phyloP scores from a whole-genome alignment of 2,888 invertebrate species.

The Cheilosia soror region DNA sequence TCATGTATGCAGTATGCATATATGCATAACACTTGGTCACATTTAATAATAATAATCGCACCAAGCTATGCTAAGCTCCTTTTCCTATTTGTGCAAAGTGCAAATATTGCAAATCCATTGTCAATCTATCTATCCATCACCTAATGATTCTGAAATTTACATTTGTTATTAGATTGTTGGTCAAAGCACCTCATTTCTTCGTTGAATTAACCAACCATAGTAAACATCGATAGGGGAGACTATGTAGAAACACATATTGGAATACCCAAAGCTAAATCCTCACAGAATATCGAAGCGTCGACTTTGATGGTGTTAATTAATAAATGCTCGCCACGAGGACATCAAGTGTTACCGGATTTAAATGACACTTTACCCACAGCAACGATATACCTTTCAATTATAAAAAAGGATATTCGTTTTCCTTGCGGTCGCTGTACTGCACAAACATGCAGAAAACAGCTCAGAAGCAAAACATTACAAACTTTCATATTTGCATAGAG shows the following conservation, averaged over 20 bases:
- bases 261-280: background rate
- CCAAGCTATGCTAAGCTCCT: background rate
- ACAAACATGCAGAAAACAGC: background rate
- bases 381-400: background rate
- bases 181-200: conserved; percentile 35
- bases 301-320: conserved; percentile 19
- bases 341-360: conserved; percentile 8
- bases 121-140: conserved; percentile 13
- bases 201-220: conserved; percentile 40
- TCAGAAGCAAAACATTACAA: no score
- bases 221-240: conserved; percentile 15
- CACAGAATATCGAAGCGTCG: background rate
- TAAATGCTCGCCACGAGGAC: background rate
- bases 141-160: conserved; percentile 31
- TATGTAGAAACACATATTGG: background rate
- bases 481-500: no score
- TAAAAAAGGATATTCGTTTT: background rate
- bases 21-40: no score
- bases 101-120: background rate
- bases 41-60: no score
- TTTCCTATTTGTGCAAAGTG: background rate
- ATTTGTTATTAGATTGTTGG: conserved; percentile 45
- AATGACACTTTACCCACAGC: background rate
- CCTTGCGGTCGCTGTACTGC: background rate
- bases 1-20: no score